A percentile compares a stretch with the other conserved stretches of the same genome.
Conservation (phyloP, 2,888 invertebrate genomes). For the Rosalia funebris region DNA sequence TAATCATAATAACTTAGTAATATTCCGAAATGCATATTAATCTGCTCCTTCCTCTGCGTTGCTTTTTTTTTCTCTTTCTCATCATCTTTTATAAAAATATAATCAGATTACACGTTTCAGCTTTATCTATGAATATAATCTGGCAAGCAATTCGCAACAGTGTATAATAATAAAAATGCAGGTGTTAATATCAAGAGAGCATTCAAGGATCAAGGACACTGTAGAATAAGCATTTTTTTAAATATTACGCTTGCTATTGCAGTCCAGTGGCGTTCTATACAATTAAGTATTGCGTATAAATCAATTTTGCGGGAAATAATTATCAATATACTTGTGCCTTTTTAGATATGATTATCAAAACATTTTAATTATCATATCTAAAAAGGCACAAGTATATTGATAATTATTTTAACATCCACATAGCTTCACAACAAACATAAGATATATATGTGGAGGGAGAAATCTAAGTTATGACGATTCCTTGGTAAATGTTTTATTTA, state of each 20-base stretch:
- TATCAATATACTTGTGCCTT: too few species aligned
- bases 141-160: conserved; percentile 19
- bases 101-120: conserved; percentile 17
- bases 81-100: conserved; percentile 1
- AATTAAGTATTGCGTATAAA: too few species aligned
- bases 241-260: background rate
- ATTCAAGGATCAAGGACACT: conserved; percentile 12
- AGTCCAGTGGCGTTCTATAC: background rate
- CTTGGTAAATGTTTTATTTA: too few species aligned
- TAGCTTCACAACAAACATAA: too few species aligned
- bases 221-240: background rate
- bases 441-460: too few species aligned
- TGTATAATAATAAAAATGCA: conserved; percentile 16
- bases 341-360: too few species aligned
- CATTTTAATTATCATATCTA: too few species aligned
- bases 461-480: too few species aligned
- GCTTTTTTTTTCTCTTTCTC: background rate
- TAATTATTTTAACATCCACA: too few species aligned
- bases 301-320: too few species aligned
- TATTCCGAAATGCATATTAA: conserved; percentile 6
- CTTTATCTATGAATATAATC: conserved; percentile 16
- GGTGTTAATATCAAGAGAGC: conserved; percentile 17
- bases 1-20: background rate
- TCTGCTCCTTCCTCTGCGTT: background rate
- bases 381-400: too few species aligned